phyloP scores from a whole-genome alignment of 2,888 invertebrate genomes.

The Ennomos quercinarius region DNA sequence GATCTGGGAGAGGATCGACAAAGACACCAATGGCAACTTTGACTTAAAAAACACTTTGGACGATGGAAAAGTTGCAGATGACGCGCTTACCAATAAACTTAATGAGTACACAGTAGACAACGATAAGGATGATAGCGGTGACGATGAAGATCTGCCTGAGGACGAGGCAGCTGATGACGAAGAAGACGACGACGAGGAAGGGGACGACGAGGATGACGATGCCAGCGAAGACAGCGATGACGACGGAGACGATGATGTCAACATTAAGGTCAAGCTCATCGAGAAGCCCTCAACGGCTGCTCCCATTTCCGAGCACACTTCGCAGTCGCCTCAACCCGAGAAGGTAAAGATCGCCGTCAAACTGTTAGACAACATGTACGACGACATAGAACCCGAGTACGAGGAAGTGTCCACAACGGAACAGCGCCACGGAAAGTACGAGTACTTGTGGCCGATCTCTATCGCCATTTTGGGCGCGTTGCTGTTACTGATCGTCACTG shows the following conservation, averaged over 20 bases:
- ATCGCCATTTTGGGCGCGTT: slow-evolving; percentile 86
- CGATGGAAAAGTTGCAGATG: slow-evolving; percentile 70
- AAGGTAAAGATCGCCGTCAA: slow-evolving; percentile 68
- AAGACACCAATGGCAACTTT: slow-evolving; percentile 70
- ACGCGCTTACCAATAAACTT: slow-evolving; percentile 41
- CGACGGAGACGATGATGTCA: slow-evolving; percentile 67
- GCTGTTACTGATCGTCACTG: slow-evolving; percentile 82
- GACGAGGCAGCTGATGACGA: slow-evolving; percentile 66
- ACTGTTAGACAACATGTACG: slow-evolving; percentile 65
- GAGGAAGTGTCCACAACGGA: slow-evolving; percentile 66
- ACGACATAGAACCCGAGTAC: slow-evolving; percentile 62
- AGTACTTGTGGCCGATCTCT: slow-evolving; percentile 85
- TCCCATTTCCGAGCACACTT: slow-evolving; percentile 33
- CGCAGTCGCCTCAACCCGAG: slow-evolving; percentile 31
- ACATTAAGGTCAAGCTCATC: slow-evolving; percentile 71
- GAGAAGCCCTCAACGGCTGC: slow-evolving; percentile 56
- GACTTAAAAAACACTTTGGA: slow-evolving; percentile 75
- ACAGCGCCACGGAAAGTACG: slow-evolving; percentile 75
- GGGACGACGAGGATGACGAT: slow-evolving; percentile 55
- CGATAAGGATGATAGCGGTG: slow-evolving; percentile 61
- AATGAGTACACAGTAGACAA: slow-evolving; percentile 54
- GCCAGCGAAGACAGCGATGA: slow-evolving; percentile 50
- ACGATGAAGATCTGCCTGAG: slow-evolving; percentile 66
- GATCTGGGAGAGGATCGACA: slow-evolving; percentile 78
- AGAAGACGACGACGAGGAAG: slow-evolving; percentile 56